These are phyloP conservation scores for Reinhardtius hippoglossoides DNA, from an alignment of 2,113 vertebrate species.

Conservation along the genomic window DNA sequence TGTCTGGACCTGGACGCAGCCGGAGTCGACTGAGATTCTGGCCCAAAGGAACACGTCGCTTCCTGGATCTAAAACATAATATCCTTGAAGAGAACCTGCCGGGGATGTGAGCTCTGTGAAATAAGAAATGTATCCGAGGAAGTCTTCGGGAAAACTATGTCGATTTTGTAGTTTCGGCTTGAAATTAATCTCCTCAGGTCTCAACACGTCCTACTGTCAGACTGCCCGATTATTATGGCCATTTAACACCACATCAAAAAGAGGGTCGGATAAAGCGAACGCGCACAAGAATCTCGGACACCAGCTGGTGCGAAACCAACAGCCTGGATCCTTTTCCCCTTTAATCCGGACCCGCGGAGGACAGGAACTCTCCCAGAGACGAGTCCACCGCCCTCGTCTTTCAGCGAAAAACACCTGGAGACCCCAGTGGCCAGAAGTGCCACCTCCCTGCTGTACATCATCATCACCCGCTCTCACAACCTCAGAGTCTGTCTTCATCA, in stretches of 20 bases:
- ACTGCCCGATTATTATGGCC: conserved; percentile 56
- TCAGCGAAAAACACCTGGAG: conserved; percentile 56
- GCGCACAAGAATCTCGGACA: conserved; percentile 11
- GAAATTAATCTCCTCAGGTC: conserved; percentile 56
- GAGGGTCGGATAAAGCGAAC: conserved; percentile 29
- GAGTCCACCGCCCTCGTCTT: conserved; percentile 25
- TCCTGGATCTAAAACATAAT: background rate
- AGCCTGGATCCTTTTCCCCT: conserved; percentile 49
- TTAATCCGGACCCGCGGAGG: conserved; percentile 54
- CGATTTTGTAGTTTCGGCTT: conserved; percentile 44
- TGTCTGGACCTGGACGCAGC: background rate
- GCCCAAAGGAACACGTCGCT: background rate
- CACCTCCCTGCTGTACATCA: conserved; percentile 58
- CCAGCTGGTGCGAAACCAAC: conserved; percentile 70
- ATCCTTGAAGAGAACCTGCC: background rate
- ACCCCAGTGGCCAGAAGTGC: conserved; percentile 30
- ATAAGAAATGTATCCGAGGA: conserved; percentile 55
- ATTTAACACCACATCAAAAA: conserved; percentile 77
- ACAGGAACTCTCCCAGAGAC: conserved; percentile 60
- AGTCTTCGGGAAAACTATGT: conserved; percentile 48
- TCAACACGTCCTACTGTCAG: conserved; percentile 77
- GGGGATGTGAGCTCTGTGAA: conserved; percentile 1
- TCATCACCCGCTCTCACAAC: conserved; percentile 63
- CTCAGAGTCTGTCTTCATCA: conserved; percentile 65
- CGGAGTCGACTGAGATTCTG: background rate